Conservation (phyloP, 2,888 invertebrate species). For the Himalopsyche tibetana region DNA sequence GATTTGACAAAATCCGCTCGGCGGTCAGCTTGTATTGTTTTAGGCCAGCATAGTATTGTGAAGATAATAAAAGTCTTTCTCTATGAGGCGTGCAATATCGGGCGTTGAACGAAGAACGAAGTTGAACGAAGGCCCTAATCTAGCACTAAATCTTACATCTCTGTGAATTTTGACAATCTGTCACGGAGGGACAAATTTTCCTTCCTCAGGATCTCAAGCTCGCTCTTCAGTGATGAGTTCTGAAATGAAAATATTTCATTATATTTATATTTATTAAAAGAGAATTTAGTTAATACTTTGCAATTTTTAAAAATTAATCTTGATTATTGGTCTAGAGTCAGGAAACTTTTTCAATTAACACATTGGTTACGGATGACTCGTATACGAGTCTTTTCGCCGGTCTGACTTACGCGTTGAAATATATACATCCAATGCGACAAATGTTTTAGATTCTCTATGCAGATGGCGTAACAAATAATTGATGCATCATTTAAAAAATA, state of each 20-base stretch:
- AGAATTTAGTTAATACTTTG: no score
- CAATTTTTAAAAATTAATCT: no score
- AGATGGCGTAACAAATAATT: no score
- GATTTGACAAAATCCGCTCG: conserved; percentile 50
- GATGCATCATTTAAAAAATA: no score
- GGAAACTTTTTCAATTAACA: no score
- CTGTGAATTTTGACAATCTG: conserved; percentile 92
- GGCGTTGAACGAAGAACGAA: not conserved
- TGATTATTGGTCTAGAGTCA: no score
- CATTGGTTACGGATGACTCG: no score
- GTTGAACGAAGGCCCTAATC: conserved; percentile 31
- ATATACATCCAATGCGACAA: no score
- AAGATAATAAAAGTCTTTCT: conserved; percentile 56
- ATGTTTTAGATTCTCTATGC: no score
- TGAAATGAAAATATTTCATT: conserved; percentile 71
- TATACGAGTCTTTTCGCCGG: no score
- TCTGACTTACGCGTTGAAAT: no score
- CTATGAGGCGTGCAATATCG: conserved; percentile 58
- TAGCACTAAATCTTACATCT: conserved; percentile 78
- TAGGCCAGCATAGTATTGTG: conserved; percentile 56
- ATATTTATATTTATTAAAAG: conserved; percentile 7
- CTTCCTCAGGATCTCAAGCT: conserved; percentile 93
- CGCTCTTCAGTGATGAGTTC: conserved; percentile 93
- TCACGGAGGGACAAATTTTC: conserved; percentile 93
- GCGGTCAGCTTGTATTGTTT: conserved; percentile 54